These are phyloP conservation scores for Callyntrura sp. DNA, from an alignment of 2,888 invertebrate species.

Conservation along the genomic window DNA sequence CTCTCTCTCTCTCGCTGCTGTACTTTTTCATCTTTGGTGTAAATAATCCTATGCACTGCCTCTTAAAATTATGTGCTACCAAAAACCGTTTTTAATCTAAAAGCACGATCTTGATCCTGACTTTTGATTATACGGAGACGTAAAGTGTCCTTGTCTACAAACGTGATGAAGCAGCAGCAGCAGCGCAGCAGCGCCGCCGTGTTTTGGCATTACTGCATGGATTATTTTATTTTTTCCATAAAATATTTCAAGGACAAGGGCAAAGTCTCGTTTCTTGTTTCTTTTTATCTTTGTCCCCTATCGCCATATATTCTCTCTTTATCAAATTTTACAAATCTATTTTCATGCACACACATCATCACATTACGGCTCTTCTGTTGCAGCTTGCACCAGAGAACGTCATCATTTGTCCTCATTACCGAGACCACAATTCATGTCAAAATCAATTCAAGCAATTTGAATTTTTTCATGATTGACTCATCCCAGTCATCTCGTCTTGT, in stretches of 20 bases:
- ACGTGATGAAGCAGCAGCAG: neutral
- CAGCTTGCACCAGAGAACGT: slow-evolving; percentile 2
- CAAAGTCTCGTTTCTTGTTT: neutral
- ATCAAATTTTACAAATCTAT: neutral
- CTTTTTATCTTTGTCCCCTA: neutral
- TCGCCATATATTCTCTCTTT: too few relatives aligned
- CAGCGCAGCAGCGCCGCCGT: neutral
- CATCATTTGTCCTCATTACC: neutral
- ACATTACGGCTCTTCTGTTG: neutral
- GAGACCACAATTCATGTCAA: slow-evolving; percentile 41
- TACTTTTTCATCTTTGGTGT: too few relatives aligned
- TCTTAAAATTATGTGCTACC: too few relatives aligned
- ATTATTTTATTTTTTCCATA: neutral
- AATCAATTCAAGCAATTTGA: slow-evolving; percentile 41
- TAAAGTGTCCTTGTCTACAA: neutral
- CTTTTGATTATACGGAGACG: too few relatives aligned
- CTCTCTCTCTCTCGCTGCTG: too few relatives aligned
- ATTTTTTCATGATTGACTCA: slow-evolving; percentile 52
- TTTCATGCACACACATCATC: neutral
- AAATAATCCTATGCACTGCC: too few relatives aligned
- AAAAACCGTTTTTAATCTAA: too few relatives aligned
- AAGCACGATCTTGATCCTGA: too few relatives aligned
- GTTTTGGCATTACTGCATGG: neutral
- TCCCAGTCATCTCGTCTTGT: neutral
- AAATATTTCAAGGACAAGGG: slow-evolving; percentile 15